Evolutionary conservation across 53 echinoderm and acorn worm genomes (phyloP), one percentile per base, ranked within the genome.

Genomic region (Actinopyga echinites): DNA sequence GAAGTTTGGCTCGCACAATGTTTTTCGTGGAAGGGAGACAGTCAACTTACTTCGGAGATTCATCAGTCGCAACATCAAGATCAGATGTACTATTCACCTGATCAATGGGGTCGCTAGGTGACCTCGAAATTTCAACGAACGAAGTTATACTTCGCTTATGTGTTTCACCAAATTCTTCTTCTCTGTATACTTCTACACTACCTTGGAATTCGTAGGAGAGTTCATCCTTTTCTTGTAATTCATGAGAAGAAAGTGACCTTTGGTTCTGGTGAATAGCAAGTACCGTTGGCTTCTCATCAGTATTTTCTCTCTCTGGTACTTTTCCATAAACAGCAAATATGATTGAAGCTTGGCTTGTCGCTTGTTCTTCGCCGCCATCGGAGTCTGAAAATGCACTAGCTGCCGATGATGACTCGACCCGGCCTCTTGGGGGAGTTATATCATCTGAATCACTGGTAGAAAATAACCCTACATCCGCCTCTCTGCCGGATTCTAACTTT

Each of bases 321-420:
- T 54, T 43, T 17, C 77, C 77, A 8, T 49, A 49, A 13, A 49
- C 49, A 49, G 77, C 77, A 31, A 77, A 77, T 29, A 77, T 54
- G 21, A 77, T 23, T 5, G 77, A 55, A 0, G 77, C 7, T 30
- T 32, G 45, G 56, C 11, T 20, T 30, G 15, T 25, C 13, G 43
- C 8, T 25, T 12, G 55, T 20, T 56, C 32, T 30, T 77, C 77
- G 1, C 54, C 21, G 32, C 15, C 56, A 56, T 77, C 77, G 2
- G 77, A 77, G 49, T 77, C 77, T 21, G 77, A 77, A 77, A 77
- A 77, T 17, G 21, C 15, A 77, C 77, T 77, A 21, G 56, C 53
- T 30, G 77, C 26, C 9, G 77, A 77, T 10, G 77, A 77, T 25
- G 77, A 77, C 30, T 77, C 54, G 20, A 31, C 13, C 25, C 77